A percentile compares a stretch with the other conserved stretches of the same genome.
Conservation (phyloP, 2,113 vertebrate genomes). For the Mohoua ochrocephala region DNA sequence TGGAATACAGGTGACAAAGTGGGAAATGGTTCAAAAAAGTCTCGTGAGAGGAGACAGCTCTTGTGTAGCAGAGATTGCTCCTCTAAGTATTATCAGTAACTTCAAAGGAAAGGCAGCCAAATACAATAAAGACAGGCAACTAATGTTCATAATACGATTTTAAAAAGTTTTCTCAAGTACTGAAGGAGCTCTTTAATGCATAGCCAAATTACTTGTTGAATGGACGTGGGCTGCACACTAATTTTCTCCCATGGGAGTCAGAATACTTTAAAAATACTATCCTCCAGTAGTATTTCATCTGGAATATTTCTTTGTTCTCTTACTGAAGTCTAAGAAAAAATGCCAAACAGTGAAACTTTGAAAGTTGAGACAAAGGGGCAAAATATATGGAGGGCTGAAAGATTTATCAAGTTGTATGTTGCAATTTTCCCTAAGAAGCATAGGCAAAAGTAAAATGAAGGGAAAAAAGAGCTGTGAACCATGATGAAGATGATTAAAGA, state of each 20-base stretch:
- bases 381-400: background rate
- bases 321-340: background rate
- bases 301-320: background rate
- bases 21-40: background rate
- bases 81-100: background rate
- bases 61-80: background rate
- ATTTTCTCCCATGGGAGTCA: background rate
- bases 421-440: conserved; percentile 31
- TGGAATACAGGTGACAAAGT: background rate
- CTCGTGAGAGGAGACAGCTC: background rate
- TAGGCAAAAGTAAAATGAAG: conserved; percentile 66
- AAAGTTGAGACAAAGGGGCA: background rate
- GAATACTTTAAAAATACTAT: background rate
- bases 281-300: background rate
- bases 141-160: background rate
- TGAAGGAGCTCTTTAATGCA: background rate
- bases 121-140: background rate
- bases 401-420: conserved; percentile 30
- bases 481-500: conserved; percentile 75
- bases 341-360: background rate
- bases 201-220: conserved; percentile 8
- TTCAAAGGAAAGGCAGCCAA: conserved; percentile 7
- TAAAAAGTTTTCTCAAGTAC: background rate
- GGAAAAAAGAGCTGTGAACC: conserved; percentile 59
- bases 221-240: background rate